A percentile compares a stretch with the other conserved stretches of the same genome.
Conservation (phyloP, 2,888 invertebrate genomes). For the Platynereis dumerilii region DNA sequence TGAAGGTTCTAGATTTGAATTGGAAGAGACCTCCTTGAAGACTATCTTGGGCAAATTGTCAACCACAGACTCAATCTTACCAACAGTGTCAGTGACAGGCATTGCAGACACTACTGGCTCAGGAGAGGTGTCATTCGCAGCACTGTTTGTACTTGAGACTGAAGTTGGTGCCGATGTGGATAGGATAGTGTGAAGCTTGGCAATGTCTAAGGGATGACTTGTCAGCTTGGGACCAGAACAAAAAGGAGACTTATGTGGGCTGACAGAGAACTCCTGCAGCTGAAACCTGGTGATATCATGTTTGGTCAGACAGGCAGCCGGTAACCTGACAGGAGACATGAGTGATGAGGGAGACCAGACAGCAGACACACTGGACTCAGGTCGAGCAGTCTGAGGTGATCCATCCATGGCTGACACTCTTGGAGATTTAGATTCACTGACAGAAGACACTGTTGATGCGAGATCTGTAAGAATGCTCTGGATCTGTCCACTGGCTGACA, state of each 20-base stretch:
- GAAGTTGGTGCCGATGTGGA: slow-evolving; percentile 4
- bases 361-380: slow-evolving; percentile 6
- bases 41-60: slow-evolving; percentile 36
- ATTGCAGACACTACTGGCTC: background rate
- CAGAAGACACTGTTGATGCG: too few species aligned
- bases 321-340: background rate
- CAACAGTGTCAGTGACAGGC: slow-evolving; percentile 43
- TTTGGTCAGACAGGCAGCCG: slow-evolving; percentile 17
- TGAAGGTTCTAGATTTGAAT: background rate
- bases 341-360: background rate
- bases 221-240: slow-evolving; percentile 28
- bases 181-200: slow-evolving; percentile 8
- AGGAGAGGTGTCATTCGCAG: background rate
- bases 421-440: too few species aligned
- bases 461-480: too few species aligned
- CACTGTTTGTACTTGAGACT: background rate
- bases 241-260: slow-evolving; percentile 47
- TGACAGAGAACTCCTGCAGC: slow-evolving; percentile 54
- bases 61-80: slow-evolving; percentile 49
- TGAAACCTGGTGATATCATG: slow-evolving; percentile 49
- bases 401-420: too few species aligned
- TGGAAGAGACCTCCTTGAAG: slow-evolving; percentile 2
- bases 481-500: too few species aligned
- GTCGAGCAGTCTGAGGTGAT: too few species aligned
- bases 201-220: slow-evolving; percentile 14